Evolutionary conservation across 2,888 invertebrate genomes (phyloP), one percentile per base, ranked within the genome.

Genomic region (Dicranocentrus wangi): DNA sequence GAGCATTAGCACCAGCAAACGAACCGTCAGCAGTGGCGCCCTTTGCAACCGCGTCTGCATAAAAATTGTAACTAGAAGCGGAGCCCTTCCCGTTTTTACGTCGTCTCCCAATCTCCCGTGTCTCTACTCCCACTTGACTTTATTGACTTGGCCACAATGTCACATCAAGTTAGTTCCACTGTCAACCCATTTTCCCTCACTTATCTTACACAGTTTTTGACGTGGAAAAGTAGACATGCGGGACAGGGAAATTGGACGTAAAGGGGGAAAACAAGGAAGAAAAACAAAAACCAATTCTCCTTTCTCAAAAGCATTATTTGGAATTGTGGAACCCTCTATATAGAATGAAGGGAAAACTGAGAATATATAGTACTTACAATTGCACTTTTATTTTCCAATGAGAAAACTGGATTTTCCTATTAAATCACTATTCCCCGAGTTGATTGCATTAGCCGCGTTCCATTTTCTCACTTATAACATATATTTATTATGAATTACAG

Each of bases 81-180:
- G 47, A 47, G 3, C 15, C n/a, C 15, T 47, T 47, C 15, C 15
- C 2, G 47, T 47, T 47, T 47, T 47, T n/a, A n/a, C 32, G 17
- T 60, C 60, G 7, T 39, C 63, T 42, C 42, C 43, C 39, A 42
- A 55, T 39, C 39, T 63, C n/a, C 47, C 25, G 43, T 61, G 28
- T n/a, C n/a, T n/a, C n/a, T 32, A 2, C 39, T 68, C 42, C 81
- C 71, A 81, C 81, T 81, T 81, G 76, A 81, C 70, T 77, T 63
- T 81, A 70, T 81, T 77, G 76, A 81, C 81, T 81, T 71, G 75
- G 70, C 81, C 81, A 73, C 76, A 68, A 53, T 79, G 82, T 79
- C 82, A 82, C 73, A 79, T 75, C 70, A 55, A 79, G 42, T 82
- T 82, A 82, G 72, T 82, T 82, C 69, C 76, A 68, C 66, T 78